Percentiles rank a stretch among this genome's conserved stretches.
Evolutionary conservation across 2,888 invertebrate species (phyloP).

Genomic region (Eutolmus rufibarbis): DNA sequence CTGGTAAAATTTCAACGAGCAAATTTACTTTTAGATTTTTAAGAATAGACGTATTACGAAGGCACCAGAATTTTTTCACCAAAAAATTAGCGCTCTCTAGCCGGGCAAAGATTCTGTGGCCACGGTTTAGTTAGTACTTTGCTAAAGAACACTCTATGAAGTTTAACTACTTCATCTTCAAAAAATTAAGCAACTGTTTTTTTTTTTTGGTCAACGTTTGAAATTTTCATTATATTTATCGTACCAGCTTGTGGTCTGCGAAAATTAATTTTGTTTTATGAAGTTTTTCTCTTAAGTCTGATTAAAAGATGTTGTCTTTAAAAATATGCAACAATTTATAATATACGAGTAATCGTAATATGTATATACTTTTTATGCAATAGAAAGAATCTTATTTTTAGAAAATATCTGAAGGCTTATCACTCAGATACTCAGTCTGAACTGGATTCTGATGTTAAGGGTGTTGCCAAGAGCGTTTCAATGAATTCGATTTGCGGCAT

Average conservation of each 20-base stretch:
- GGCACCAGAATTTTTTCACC: not conserved
- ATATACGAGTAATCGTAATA: not conserved
- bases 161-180: not conserved
- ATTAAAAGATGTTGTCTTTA: no score
- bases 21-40: not conserved
- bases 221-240: not conserved
- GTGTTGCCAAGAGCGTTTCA: not conserved
- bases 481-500: not conserved
- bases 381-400: not conserved
- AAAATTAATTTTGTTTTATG: not conserved
- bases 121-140: not conserved
- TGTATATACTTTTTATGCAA: not conserved
- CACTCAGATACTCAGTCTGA: not conserved
- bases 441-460: not conserved
- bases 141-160: not conserved
- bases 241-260: not conserved
- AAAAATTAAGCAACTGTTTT: not conserved
- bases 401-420: not conserved
- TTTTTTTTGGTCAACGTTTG: not conserved
- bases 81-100: not conserved
- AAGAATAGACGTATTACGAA: not conserved
- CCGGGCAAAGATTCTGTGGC: not conserved
- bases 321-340: no score
- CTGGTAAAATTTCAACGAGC: not conserved
- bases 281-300: not conserved